Percentiles rank a stretch among this genome's conserved stretches.
Evolutionary conservation across 2,113 vertebrate genomes (phyloP).

Genomic region (Arizona elegans): DNA sequence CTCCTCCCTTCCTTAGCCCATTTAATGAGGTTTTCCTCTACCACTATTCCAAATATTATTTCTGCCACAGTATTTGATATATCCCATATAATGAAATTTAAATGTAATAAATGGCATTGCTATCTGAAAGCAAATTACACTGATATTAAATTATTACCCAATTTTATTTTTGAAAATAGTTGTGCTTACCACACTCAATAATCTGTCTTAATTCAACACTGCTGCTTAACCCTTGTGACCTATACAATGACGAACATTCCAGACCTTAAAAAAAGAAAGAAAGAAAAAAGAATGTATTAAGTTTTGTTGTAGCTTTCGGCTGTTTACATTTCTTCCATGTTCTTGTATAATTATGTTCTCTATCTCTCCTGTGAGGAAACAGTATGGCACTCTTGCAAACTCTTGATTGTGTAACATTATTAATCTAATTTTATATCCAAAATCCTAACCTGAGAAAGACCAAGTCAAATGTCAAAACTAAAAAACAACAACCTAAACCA

Average conservation of each 20-base stretch:
- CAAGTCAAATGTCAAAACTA: background rate
- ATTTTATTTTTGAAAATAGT: background rate
- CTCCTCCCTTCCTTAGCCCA: background rate
- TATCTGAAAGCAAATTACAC: background rate
- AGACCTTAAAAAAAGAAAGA: slow-evolving; percentile 74
- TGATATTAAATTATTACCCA: background rate
- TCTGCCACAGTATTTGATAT: background rate
- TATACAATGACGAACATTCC: slow-evolving; percentile 88
- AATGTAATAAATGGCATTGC: background rate
- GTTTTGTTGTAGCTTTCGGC: background rate
- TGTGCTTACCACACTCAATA: slow-evolving; percentile 83
- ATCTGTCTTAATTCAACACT: slow-evolving; percentile 85
- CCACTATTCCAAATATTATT: background rate
- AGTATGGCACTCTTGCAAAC: background rate
- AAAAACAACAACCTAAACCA: background rate
- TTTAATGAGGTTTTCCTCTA: background rate
- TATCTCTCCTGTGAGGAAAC: background rate
- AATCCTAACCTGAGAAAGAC: background rate
- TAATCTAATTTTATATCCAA: background rate
- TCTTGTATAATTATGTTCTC: background rate
- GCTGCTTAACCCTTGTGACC: slow-evolving; percentile 81
- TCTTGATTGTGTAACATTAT: slow-evolving; percentile 5
- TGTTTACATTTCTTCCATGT: slow-evolving; percentile 15
- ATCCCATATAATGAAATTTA: background rate
- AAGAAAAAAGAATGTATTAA: slow-evolving; percentile 41